These are phyloP conservation scores for Volucella bombylans DNA, from an alignment of 2,888 invertebrate genomes.

Conservation along the genomic window DNA sequence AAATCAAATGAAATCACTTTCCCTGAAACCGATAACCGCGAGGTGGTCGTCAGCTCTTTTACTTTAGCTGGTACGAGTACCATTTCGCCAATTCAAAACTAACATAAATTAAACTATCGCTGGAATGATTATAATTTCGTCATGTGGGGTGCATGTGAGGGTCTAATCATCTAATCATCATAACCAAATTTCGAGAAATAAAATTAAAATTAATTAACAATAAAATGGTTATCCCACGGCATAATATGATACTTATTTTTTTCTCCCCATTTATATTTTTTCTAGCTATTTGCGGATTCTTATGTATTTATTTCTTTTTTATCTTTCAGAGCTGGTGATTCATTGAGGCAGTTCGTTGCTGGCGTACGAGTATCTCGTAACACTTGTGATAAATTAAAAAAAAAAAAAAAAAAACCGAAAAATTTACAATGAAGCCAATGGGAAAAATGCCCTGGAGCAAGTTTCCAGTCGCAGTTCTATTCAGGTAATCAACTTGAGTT, in stretches of 20 bases:
- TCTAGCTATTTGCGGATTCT: slow-evolving; percentile 22
- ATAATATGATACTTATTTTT: neutral
- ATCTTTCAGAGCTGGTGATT: slow-evolving; percentile 64
- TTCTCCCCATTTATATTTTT: neutral
- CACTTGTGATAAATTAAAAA: slow-evolving; percentile 51
- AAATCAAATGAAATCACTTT: too few relatives aligned
- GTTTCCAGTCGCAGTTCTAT: slow-evolving; percentile 67
- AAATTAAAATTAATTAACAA: slow-evolving; percentile 1
- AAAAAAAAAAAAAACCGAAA: slow-evolving; percentile 8
- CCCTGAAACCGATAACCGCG: too few relatives aligned
- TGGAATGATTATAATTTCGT: too few relatives aligned
- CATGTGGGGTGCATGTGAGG: too few relatives aligned
- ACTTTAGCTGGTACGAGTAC: too few relatives aligned
- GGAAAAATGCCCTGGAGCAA: slow-evolving; percentile 62
- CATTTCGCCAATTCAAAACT: too few relatives aligned
- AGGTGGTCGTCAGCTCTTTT: too few relatives aligned
- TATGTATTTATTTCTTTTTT: slow-evolving; percentile 43
- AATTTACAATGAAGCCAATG: slow-evolving; percentile 44
- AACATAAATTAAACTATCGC: too few relatives aligned
- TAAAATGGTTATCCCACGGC: slow-evolving; percentile 1
- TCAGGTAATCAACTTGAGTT: slow-evolving; percentile 66
- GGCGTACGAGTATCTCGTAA: slow-evolving; percentile 41
- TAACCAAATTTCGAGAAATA: slow-evolving; percentile 19
- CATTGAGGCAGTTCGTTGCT: slow-evolving; percentile 35
- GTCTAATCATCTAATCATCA: slow-evolving; percentile 16